phyloP scores from a whole-genome alignment of 2,888 invertebrate species.

The Drosophila suboccidentalis region DNA sequence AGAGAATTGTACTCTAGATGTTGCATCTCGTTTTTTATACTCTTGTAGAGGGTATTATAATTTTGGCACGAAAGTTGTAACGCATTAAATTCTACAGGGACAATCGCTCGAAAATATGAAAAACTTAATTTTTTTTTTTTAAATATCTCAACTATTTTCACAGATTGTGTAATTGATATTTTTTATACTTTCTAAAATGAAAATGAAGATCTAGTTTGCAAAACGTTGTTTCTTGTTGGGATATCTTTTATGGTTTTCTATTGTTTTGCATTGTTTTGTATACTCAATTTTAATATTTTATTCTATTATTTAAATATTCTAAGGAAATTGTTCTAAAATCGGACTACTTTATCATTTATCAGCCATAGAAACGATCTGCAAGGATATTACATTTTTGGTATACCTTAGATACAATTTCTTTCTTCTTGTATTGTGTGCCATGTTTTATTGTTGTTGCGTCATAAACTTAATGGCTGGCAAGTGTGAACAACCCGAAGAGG shows the following conservation, averaged over 20 bases:
- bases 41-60: neutral
- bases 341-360: neutral
- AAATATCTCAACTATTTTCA: slow-evolving; percentile 36
- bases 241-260: too few relatives aligned
- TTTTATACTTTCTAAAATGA: too few relatives aligned
- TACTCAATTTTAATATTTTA: too few relatives aligned
- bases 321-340: neutral
- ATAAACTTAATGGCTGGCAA: slow-evolving; percentile 80
- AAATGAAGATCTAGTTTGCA: too few relatives aligned
- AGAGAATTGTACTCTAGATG: slow-evolving; percentile 4
- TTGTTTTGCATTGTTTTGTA: too few relatives aligned
- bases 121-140: slow-evolving; percentile 1
- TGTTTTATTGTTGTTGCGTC: slow-evolving; percentile 79
- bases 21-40: slow-evolving; percentile 20
- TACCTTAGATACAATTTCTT: neutral
- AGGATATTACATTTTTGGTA: neutral
- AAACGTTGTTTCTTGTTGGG: too few relatives aligned
- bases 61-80: neutral
- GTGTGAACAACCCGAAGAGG: slow-evolving; percentile 66
- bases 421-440: slow-evolving; percentile 34
- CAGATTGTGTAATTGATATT: neutral
- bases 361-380: neutral
- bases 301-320: too few relatives aligned
- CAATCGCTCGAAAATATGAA: too few relatives aligned
- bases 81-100: too few relatives aligned